Evolutionary conservation across 1,140 invertebrate species (phyloP).

Genomic region (Lutraria rhynchaena): DNA sequence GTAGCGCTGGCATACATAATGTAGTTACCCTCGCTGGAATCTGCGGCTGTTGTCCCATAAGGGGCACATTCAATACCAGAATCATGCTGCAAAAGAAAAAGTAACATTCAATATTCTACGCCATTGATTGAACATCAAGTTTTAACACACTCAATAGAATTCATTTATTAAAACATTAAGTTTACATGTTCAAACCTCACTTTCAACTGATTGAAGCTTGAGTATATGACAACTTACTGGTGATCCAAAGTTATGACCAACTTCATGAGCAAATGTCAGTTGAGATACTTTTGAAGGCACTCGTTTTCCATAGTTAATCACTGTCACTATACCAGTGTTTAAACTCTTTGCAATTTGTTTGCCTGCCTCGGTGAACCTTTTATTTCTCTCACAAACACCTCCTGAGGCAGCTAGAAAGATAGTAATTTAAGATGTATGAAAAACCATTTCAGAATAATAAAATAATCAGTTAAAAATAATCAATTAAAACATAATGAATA

Average conservation of each 20-base stretch:
- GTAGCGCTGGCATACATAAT: constrained; percentile 86
- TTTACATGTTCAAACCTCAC: neutral
- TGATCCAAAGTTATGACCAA: constrained; percentile 99
- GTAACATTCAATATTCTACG: too few relatives aligned
- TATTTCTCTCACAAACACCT: constrained; percentile 98
- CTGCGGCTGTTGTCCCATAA: constrained; percentile 88
- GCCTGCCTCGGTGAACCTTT: constrained; percentile 70
- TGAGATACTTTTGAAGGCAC: constrained; percentile 97
- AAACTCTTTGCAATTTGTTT: constrained; percentile 85
- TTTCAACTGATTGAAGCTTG: neutral
- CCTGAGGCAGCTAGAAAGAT: constrained; percentile 95
- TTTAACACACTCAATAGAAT: too few relatives aligned
- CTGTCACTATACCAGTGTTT: constrained; percentile 99
- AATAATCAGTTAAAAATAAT: too few relatives aligned
- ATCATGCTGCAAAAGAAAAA: constrained; percentile 91
- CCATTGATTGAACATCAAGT: too few relatives aligned
- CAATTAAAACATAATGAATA: too few relatives aligned
- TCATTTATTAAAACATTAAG: too few relatives aligned
- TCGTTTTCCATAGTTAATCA: constrained; percentile 98
- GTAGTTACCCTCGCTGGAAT: constrained; percentile 95
- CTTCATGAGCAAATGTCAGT: constrained; percentile 98
- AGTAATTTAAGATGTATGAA: too few relatives aligned
- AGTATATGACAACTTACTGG: constrained; percentile 74
- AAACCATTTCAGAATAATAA: too few relatives aligned
- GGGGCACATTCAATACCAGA: constrained; percentile 90